phyloP scores from a whole-genome alignment of 2,113 vertebrate genomes.

The Ranitomeya variabilis region DNA sequence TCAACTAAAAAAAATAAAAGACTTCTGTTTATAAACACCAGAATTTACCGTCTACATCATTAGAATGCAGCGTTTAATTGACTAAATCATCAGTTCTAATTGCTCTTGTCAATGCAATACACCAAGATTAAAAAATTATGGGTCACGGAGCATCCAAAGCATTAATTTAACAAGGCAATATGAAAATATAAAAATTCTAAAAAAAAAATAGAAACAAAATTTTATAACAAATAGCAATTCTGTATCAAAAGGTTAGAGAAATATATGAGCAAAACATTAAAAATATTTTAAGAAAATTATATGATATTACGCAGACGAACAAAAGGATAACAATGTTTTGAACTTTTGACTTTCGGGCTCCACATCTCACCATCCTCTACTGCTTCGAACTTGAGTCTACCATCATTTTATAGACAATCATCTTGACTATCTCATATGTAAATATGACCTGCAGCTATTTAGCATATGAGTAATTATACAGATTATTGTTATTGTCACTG shows the following conservation, averaged over 20 bases:
- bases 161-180: not conserved
- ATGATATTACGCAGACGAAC: not conserved
- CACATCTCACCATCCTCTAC: too few species aligned
- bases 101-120: not conserved
- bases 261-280: not conserved
- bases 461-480: too few species aligned
- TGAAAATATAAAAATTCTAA: not conserved
- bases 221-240: too few species aligned
- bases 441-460: too few species aligned
- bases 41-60: not conserved
- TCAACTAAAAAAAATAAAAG: not conserved
- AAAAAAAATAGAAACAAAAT: not conserved
- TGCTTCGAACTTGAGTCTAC: too few species aligned
- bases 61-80: constrained; percentile 9
- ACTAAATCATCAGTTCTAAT: not conserved
- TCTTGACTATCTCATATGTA: too few species aligned
- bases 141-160: not conserved
- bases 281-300: not conserved
- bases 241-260: too few species aligned
- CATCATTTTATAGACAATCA: too few species aligned
- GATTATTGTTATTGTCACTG: too few species aligned
- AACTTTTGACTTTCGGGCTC: too few species aligned
- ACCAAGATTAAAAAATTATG: not conserved
- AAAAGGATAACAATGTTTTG: not conserved
- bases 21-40: not conserved